Evolutionary conservation across 2,113 vertebrate species (phyloP).

Genomic region (Ophthalmotilapia sp.): DNA sequence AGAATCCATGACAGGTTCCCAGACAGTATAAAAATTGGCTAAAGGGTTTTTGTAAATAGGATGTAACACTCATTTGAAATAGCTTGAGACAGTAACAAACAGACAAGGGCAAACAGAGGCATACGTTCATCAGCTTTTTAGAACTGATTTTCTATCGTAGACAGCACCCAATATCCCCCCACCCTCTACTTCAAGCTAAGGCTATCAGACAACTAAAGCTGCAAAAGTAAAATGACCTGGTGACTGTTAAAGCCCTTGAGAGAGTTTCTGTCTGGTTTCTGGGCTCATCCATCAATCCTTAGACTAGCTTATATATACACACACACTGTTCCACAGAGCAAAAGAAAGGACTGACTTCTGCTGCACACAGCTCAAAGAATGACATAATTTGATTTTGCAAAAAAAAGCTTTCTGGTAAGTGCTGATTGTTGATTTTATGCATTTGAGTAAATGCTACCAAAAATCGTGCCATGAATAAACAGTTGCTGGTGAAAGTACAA

Average conservation of each 20-base stretch:
- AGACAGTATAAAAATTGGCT: background rate
- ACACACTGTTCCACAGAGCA: background rate
- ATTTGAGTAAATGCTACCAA: background rate
- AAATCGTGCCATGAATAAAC: background rate
- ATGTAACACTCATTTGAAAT: background rate
- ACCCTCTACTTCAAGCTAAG: conserved; percentile 24
- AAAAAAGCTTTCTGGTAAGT: background rate
- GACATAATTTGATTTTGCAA: background rate
- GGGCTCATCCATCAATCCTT: conserved; percentile 41
- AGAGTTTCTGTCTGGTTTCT: conserved; percentile 58
- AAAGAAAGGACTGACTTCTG: background rate
- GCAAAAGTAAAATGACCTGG: conserved; percentile 54
- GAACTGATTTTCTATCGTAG: conserved; percentile 12
- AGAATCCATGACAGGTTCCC: background rate
- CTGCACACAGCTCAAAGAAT: background rate
- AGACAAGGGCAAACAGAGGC: conserved; percentile 14
- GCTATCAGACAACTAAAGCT: conserved; percentile 63
- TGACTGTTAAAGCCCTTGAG: conserved; percentile 52
- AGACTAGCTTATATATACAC: conserved; percentile 22
- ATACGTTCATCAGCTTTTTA: conserved; percentile 23
- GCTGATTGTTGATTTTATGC: background rate
- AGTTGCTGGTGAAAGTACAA: background rate
- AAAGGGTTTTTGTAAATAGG: background rate
- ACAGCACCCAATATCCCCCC: conserved; percentile 15
- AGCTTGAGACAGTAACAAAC: conserved; percentile 8